Base-by-base conservation (phyloP, 2,797 vertebrate genomes). In the Amazonetta brasiliensis region DNA sequence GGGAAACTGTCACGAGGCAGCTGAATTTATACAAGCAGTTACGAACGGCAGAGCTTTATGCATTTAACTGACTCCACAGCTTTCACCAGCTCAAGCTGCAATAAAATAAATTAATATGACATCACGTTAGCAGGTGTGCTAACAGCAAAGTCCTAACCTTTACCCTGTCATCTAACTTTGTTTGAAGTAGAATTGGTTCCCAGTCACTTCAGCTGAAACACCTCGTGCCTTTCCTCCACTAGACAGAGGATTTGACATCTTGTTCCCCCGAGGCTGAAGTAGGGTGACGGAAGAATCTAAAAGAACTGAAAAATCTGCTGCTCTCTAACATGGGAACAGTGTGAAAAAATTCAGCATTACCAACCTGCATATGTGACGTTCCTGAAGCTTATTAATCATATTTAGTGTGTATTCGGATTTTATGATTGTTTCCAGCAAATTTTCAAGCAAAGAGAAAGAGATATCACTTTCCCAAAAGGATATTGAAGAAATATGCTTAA, bases 291-390 rank as follows among this genome's bases (percentile, higher is more conserved):
- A 94, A 84, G 39, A 77, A 81, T 31, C 68, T 59, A 79, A 79
- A 28, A 81, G 78, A 81, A 68, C 7, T 67, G 50, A 88, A 90
- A 89, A 89, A 94, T 48, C 55, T 92, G 44, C 69, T 93, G 26
- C 72, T 92, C 43, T 69, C 22, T 48, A 88, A 73, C 25, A 56
- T 11, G 20, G 69, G 44, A 94, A 75, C 7, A 5, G 35, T 89
- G 17, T 62, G 20, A 73, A 89, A 87, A 87, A 81, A 63, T 9
- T 67, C 63, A 80, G 28, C 64, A 67, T 82, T 89, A 71, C 37
- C 74, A 87, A 10, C 63, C 35, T 48, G 56, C 2, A 0, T 41
- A 66, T 76, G 31, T 31, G 73, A 31, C 10, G 1, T 43, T 78
- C 44, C 62, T 78, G 50, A 35, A 68, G 66, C 44, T 88, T 78